Percentiles rank a stretch among this genome's conserved stretches.
Evolutionary conservation across 2,113 vertebrate genomes (phyloP).

Genomic region (Isichthys henryi): DNA sequence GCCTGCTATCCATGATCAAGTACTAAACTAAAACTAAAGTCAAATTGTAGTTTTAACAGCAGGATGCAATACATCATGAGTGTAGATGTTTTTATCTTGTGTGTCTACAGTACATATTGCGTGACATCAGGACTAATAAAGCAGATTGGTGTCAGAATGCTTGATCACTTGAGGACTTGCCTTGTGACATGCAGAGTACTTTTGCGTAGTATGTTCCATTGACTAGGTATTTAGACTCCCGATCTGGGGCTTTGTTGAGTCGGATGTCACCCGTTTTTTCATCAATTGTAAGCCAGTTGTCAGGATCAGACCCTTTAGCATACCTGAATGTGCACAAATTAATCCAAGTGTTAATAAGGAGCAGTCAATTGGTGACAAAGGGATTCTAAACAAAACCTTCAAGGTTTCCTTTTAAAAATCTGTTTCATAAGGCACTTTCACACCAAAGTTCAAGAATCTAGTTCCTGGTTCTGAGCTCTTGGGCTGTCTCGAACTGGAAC

Average conservation of each 20-base stretch:
- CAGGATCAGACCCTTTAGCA: slow-evolving; percentile 62
- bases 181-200: slow-evolving; percentile 68
- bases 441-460: neutral
- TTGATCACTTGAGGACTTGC: slow-evolving; percentile 48
- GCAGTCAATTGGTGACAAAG: neutral
- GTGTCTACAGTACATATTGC: neutral
- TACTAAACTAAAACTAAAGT: neutral
- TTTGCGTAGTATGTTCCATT: slow-evolving; percentile 74
- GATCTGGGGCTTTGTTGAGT: slow-evolving; percentile 54
- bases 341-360: neutral
- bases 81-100: neutral
- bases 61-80: neutral
- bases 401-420: neutral
- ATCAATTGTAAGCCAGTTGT: slow-evolving; percentile 61
- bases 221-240: slow-evolving; percentile 53
- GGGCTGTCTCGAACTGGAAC: neutral
- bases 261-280: slow-evolving; percentile 58
- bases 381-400: neutral
- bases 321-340: slow-evolving; percentile 58
- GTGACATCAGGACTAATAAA: neutral
- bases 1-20: neutral
- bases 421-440: neutral
- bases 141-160: neutral
- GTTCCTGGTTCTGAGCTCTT: neutral
- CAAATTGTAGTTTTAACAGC: neutral